Evolutionary conservation across 2,888 invertebrate species (phyloP).

Genomic region (Zele albiditarsus): DNA sequence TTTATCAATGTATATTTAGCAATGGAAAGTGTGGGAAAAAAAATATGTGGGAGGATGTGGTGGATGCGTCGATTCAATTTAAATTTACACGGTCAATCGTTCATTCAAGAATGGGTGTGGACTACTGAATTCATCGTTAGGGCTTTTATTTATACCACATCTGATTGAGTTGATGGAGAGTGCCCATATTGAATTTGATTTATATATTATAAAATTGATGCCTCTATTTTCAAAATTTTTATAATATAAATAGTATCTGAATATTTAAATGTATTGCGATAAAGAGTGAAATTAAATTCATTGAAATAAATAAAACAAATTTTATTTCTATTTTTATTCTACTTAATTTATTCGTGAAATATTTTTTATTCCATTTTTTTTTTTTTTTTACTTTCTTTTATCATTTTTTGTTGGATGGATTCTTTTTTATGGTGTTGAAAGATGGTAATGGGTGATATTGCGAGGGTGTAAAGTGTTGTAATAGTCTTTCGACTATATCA

Average conservation of each 20-base stretch:
- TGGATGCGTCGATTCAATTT: constrained; percentile 26
- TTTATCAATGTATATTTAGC: background rate
- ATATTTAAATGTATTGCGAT: too few species aligned
- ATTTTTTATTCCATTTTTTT: background rate
- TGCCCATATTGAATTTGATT: too few species aligned
- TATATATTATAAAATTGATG: background rate
- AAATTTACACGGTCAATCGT: constrained; percentile 31
- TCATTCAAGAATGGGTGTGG: constrained; percentile 6
- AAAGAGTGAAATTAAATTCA: too few species aligned
- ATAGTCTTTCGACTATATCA: constrained; percentile 5
- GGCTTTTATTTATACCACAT: constrained; percentile 13
- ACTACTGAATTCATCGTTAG: constrained; percentile 33
- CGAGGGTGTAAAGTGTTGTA: background rate
- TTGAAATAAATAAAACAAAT: too few species aligned
- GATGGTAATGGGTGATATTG: background rate
- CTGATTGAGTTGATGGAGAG: constrained; percentile 27
- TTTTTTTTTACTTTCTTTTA: background rate
- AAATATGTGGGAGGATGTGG: background rate
- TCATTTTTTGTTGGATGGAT: too few species aligned
- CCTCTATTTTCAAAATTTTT: background rate
- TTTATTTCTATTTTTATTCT: too few species aligned
- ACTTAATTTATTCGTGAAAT: too few species aligned
- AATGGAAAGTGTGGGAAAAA: constrained; percentile 2
- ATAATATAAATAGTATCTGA: background rate
- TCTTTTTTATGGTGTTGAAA: background rate